A percentile compares a stretch with the other conserved stretches of the same genome.
phyloP scores from a whole-genome alignment of 2,797 vertebrate genomes.

The Toxotes lorentzi region DNA sequence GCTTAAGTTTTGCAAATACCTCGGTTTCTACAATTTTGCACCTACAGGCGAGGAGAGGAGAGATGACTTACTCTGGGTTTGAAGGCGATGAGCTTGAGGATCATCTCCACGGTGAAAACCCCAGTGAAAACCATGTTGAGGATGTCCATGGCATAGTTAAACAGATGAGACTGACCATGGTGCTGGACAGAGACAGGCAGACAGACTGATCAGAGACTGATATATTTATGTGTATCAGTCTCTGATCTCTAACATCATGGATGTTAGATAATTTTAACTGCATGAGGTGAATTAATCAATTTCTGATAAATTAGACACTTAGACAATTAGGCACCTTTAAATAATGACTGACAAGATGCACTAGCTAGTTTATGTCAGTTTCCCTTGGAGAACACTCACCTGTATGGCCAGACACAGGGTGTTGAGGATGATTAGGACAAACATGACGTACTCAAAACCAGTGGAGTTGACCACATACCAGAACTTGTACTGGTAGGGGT shows the following conservation, averaged over 20 bases:
- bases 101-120: conserved; percentile 99
- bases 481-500: conserved; percentile 99
- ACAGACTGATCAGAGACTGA: conserved; percentile 15
- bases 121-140: conserved; percentile 99
- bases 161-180: conserved; percentile 94
- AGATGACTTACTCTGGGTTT: conserved; percentile 92
- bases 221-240: background rate
- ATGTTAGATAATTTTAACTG: background rate
- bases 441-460: conserved; percentile 99
- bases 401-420: conserved; percentile 98
- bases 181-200: conserved; percentile 85
- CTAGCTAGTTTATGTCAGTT: background rate
- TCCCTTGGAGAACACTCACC: conserved; percentile 80
- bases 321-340: background rate
- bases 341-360: background rate
- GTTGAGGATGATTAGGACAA: conserved; percentile 99
- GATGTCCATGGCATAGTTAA: conserved; percentile 98
- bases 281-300: background rate
- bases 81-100: conserved; percentile 98
- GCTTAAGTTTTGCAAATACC: background rate
- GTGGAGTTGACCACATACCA: conserved; percentile 99
- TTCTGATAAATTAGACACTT: no score
- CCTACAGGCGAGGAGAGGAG: background rate
- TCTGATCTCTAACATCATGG: no score
- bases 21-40: background rate